phyloP scores from a whole-genome alignment of 2,888 invertebrate genomes.

The Arctia plantaginis region DNA sequence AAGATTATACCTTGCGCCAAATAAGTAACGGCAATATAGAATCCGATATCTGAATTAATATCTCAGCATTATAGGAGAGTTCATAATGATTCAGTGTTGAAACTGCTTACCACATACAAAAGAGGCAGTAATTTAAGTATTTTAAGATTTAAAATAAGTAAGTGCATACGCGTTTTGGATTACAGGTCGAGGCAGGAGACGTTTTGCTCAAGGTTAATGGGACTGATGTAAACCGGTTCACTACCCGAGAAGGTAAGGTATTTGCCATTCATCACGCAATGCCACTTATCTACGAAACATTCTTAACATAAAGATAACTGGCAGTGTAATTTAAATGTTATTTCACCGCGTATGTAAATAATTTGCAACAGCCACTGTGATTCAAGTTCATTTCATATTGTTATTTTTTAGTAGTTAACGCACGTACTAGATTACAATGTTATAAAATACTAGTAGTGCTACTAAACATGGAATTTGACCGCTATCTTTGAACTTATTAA shows the following conservation, averaged over 20 bases:
- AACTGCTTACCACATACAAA: background rate
- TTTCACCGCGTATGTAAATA: slow-evolving; percentile 53
- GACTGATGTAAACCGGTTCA: slow-evolving; percentile 96
- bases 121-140: slow-evolving; percentile 24
- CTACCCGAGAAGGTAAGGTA: slow-evolving; percentile 95
- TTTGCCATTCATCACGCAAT: slow-evolving; percentile 75
- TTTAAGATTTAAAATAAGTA: slow-evolving; percentile 56
- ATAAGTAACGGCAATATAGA: background rate
- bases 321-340: slow-evolving; percentile 52
- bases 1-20: background rate
- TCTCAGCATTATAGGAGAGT: background rate
- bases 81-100: background rate
- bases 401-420: slow-evolving; percentile 38
- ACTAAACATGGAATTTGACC: slow-evolving; percentile 62
- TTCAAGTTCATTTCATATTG: slow-evolving; percentile 34
- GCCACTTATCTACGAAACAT: slow-evolving; percentile 66
- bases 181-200: slow-evolving; percentile 97
- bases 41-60: background rate
- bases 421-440: slow-evolving; percentile 36
- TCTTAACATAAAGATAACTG: slow-evolving; percentile 58
- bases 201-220: slow-evolving; percentile 97
- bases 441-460: slow-evolving; percentile 48
- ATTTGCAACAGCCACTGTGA: slow-evolving; percentile 60
- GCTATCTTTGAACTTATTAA: slow-evolving; percentile 72
- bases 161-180: slow-evolving; percentile 69